phyloP scores from a whole-genome alignment of 2,797 vertebrate species.

The Aotus griseimembra region DNA sequence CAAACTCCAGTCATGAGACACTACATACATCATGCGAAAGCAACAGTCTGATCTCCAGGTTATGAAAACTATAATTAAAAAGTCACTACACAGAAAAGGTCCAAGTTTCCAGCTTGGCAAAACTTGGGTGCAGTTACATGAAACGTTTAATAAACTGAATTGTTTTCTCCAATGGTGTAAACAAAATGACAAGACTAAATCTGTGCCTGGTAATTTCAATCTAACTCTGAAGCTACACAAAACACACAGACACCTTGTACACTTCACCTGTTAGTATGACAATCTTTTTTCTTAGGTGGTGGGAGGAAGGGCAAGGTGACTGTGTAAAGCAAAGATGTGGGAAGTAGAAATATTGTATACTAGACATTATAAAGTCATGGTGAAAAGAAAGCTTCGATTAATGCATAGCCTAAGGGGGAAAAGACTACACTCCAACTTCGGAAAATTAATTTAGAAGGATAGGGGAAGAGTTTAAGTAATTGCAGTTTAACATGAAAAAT shows the following conservation, averaged over 20 bases:
- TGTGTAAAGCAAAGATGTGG: constrained; percentile 81
- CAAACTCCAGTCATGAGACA: constrained; percentile 92
- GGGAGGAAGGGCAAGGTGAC: constrained; percentile 81
- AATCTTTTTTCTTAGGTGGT: constrained; percentile 73
- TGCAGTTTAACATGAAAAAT: constrained; percentile 85
- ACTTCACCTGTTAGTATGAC: constrained; percentile 84
- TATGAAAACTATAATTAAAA: constrained; percentile 91
- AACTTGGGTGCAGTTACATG: constrained; percentile 89
- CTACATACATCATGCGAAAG: constrained; percentile 92
- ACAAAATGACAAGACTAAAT: constrained; percentile 89
- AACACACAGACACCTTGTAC: constrained; percentile 87
- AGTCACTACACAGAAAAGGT: constrained; percentile 89
- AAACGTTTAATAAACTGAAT: constrained; percentile 88
- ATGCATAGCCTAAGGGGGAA: constrained; percentile 85
- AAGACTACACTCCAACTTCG: constrained; percentile 85
- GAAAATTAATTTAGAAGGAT: constrained; percentile 86
- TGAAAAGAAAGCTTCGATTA: constrained; percentile 81
- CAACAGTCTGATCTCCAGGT: constrained; percentile 91
- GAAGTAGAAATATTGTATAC: constrained; percentile 80
- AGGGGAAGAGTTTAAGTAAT: constrained; percentile 84
- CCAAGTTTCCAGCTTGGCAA: constrained; percentile 88
- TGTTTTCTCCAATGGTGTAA: constrained; percentile 86
- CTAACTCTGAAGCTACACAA: constrained; percentile 89
- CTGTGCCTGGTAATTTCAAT: constrained; percentile 88
- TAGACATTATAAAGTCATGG: constrained; percentile 83